Evolutionary conservation across 2,113 vertebrate species (phyloP), one percentile per base, ranked within the genome.

Genomic region (Ptychochromis oligacanthus): DNA sequence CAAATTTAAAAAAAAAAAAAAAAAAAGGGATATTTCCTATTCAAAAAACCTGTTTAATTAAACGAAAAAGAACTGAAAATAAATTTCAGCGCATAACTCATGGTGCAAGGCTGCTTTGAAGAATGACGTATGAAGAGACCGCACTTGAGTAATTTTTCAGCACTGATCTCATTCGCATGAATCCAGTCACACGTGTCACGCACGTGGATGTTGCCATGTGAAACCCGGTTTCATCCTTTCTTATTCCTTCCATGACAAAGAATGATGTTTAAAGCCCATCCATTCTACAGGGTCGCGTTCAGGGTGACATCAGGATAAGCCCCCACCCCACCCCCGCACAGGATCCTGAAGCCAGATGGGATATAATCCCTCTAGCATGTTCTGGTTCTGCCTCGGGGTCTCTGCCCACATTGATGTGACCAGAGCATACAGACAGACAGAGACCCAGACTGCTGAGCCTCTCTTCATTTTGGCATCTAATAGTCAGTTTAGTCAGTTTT

Each of bases 321-420:
- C 46, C 26, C 40, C 46, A 0, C 12, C 18, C 28, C 24, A 17
- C 28, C 22, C 12, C 57, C 52, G 49, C 1, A 0, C 5, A 40
- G 58, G 49, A 59, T 28, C 26, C 38, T 40, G 75, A 79, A 55
- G 18, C 65, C 85, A 82, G 65, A 87, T 82, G 76, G 80, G 76
- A 79, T 14, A 36, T 79, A 75, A 75, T 82, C 76, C 59, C 38
- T 79, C 36, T 28, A 26, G 59, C 59, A 38, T 26, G 24, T 15
- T 79, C 38, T 65, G 58, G 65, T 82, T 52, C 18, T 62, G 36
- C 61, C 11, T 11, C 34, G 6, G 15, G 34, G 18, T 49, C 49
- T 56, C 24, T 46, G 40, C 17, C n/a, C 72, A 77, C 13, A 43
- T 24, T 17, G 22, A 77, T 36, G 20, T 43, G 78, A 43, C 54